Conservation (phyloP, 2,888 invertebrate genomes). For the Lepetodrilus schrolli region DNA sequence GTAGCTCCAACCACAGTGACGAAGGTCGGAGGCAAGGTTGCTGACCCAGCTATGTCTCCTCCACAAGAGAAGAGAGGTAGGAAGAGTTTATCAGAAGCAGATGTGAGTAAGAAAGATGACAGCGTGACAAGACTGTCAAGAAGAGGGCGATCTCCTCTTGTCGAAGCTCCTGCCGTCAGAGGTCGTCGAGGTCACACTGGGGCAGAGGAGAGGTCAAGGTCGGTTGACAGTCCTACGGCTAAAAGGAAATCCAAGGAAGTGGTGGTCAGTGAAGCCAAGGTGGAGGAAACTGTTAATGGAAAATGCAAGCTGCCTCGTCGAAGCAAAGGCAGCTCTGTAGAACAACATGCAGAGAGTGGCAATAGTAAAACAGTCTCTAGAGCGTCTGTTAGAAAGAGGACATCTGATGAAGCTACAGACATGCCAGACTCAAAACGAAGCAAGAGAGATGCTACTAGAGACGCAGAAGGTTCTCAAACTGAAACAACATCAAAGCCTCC, state of each 20-base stretch:
- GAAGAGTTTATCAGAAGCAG: not conserved
- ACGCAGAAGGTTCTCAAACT: not conserved
- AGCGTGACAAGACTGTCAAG: not conserved
- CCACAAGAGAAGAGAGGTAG: slow-evolving; percentile 14
- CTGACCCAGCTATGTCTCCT: not conserved
- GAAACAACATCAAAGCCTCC: not conserved
- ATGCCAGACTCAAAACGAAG: not conserved
- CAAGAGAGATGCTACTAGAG: not conserved
- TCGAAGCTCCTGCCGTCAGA: too few species aligned
- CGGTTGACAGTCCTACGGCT: not conserved
- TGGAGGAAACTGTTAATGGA: not conserved
- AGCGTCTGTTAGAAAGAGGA: not conserved
- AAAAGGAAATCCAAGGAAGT: not conserved
- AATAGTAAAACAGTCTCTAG: not conserved
- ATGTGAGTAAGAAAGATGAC: not conserved
- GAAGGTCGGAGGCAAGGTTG: not conserved
- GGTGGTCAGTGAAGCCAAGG: not conserved
- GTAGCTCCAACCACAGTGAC: too few species aligned
- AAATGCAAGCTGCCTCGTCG: not conserved
- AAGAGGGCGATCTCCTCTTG: too few species aligned
- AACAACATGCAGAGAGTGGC: not conserved
- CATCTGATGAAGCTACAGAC: not conserved
- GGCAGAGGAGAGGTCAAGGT: not conserved
- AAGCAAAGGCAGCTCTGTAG: not conserved
- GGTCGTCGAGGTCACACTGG: too few species aligned